phyloP scores from a whole-genome alignment of 2,113 vertebrate genomes.

The Cathartes aura region DNA sequence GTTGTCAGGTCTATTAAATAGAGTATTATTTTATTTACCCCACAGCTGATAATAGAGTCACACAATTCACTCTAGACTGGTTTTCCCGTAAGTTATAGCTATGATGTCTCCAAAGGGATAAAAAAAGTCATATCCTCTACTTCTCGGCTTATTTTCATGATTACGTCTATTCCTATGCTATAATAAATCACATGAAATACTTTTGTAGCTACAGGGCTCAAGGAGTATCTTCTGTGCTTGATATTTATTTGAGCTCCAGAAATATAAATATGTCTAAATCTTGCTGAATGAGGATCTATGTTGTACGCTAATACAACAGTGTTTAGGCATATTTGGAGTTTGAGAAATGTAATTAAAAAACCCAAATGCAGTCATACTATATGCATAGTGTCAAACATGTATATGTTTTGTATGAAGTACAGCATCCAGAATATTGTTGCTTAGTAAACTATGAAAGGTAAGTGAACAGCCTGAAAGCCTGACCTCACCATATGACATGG shows the following conservation, averaged over 20 bases:
- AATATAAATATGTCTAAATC: not conserved
- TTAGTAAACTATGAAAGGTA: not conserved
- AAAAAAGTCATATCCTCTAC: conserved; percentile 30
- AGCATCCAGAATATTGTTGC: not conserved
- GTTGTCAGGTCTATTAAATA: conserved; percentile 45
- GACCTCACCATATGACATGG: not conserved
- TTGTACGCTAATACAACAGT: not conserved
- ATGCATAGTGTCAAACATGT: not conserved
- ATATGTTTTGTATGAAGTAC: not conserved
- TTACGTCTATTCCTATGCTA: not conserved
- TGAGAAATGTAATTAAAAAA: conserved; percentile 8
- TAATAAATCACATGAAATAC: conserved; percentile 54
- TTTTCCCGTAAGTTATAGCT: conserved; percentile 1
- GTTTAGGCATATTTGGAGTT: not conserved
- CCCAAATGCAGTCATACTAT: not conserved
- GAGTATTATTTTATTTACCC: conserved; percentile 53
- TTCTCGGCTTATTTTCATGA: conserved; percentile 40
- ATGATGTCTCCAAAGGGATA: conserved; percentile 29
- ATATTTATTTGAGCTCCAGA: conserved; percentile 32
- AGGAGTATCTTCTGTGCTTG: not conserved
- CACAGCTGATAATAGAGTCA: conserved; percentile 13
- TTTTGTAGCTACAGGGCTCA: conserved; percentile 9
- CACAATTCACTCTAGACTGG: conserved; percentile 6
- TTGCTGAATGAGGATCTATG: not conserved
- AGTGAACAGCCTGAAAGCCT: not conserved